phyloP scores from a whole-genome alignment of 30 jellyfish, hydroid and myxozoan species.

The Phacellophora camtschatica region DNA sequence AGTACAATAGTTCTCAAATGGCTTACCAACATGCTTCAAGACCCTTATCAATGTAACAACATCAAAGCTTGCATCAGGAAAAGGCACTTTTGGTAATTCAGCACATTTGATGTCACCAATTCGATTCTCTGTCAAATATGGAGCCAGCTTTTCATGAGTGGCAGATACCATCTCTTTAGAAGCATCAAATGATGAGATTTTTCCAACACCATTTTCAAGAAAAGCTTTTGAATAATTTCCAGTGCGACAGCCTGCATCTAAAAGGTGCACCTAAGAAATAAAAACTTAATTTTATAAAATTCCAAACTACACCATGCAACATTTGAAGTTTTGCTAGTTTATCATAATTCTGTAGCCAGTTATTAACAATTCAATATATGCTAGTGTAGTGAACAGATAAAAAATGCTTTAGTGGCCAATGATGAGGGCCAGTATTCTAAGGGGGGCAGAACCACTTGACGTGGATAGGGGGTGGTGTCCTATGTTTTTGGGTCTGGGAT shows the following conservation, averaged over 20 bases:
- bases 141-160: slow-evolving; percentile 55
- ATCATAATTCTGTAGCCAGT: no score
- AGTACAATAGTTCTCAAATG: slow-evolving; percentile 32
- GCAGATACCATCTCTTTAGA: slow-evolving; percentile 70
- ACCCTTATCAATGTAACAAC: slow-evolving; percentile 79
- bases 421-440: no score
- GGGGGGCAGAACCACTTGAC: no score
- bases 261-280: slow-evolving; percentile 57
- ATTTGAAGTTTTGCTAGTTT: not conserved
- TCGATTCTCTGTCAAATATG: not conserved
- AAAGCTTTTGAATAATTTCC: slow-evolving; percentile 82
- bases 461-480: no score
- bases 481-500: no score
- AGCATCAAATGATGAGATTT: slow-evolving; percentile 73
- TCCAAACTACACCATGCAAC: not conserved
- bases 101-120: slow-evolving; percentile 25
- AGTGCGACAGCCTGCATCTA: slow-evolving; percentile 97
- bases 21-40: slow-evolving; percentile 79
- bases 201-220: slow-evolving; percentile 72
- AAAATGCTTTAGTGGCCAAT: no score
- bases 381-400: no score
- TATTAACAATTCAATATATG: no score
- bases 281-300: not conserved
- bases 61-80: slow-evolving; percentile 75
- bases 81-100: slow-evolving; percentile 69